phyloP scores from a whole-genome alignment of 1,140 invertebrate species.

The Archivesica marissinica region DNA sequence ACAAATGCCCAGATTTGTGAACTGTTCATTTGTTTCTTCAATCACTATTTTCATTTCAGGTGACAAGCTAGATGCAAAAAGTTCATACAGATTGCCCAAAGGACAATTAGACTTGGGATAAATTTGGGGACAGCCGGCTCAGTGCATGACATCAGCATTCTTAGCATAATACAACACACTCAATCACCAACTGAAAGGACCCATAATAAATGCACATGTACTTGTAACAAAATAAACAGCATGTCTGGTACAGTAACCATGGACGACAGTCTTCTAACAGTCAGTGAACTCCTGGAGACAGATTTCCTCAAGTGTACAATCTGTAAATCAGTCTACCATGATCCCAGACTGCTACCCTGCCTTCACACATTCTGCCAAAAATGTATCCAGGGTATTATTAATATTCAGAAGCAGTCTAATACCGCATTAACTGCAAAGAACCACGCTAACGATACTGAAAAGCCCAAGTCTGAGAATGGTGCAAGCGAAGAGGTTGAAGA shows the following conservation, averaged over 20 bases:
- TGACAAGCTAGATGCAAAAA: no score
- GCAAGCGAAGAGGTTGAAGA: neutral
- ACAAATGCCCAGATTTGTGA: no score
- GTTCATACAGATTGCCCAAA: no score
- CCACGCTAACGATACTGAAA: slow-evolving; percentile 4
- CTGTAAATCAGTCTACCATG: slow-evolving; percentile 69
- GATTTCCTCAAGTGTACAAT: slow-evolving; percentile 75
- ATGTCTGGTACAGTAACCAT: slow-evolving; percentile 59
- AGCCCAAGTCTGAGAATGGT: neutral
- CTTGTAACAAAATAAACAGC: neutral
- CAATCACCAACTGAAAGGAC: neutral
- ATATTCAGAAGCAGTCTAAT: slow-evolving; percentile 51
- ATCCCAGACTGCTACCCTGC: slow-evolving; percentile 77
- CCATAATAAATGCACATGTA: no score
- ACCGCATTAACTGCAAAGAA: no score
- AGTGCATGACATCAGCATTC: neutral
- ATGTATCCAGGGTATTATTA: slow-evolving; percentile 67
- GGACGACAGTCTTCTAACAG: slow-evolving; percentile 56
- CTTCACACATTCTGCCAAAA: slow-evolving; percentile 77
- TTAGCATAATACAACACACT: neutral
- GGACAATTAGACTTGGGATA: no score
- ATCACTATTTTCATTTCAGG: no score
- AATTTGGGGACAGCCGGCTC: neutral
- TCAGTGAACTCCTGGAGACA: slow-evolving; percentile 72
- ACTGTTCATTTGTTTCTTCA: no score